These are phyloP conservation scores for Heterodera schachtii DNA, from an alignment of 1,140 invertebrate genomes.

Conservation along the genomic window DNA sequence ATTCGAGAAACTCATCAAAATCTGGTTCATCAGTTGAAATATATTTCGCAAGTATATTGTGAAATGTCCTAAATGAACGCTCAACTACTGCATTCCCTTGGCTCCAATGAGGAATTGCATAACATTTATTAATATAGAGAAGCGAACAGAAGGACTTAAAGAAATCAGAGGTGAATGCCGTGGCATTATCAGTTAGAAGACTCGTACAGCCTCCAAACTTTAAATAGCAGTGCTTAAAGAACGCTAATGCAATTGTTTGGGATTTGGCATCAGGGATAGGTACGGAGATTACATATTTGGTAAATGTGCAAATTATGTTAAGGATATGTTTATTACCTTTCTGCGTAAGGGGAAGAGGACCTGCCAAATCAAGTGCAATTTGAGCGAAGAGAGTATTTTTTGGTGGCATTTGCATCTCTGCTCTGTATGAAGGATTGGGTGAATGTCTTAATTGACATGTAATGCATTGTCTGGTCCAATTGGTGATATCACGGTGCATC, in stretches of 20 bases:
- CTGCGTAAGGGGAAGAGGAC: not conserved
- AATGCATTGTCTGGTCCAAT: conserved; percentile 17
- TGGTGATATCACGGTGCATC: not conserved
- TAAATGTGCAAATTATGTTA: conserved; percentile 31
- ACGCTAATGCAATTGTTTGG: conserved; percentile 1
- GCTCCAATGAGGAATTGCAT: not conserved
- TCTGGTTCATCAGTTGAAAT: conserved; percentile 1
- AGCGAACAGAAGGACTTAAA: conserved; percentile 10
- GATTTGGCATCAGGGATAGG: conserved; percentile 21
- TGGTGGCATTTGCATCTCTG: conserved; percentile 5
- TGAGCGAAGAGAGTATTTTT: conserved; percentile 16
- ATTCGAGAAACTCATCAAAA: conserved; percentile 13
- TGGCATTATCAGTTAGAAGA: conserved; percentile 1
- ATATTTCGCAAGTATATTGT: conserved; percentile 11
- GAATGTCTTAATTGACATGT: conserved; percentile 27
- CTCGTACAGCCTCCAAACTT: conserved; percentile 10
- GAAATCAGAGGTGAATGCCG: not conserved
- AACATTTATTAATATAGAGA: conserved; percentile 3
- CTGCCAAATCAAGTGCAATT: conserved; percentile 24
- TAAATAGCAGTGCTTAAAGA: not conserved
- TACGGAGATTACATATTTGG: conserved; percentile 8
- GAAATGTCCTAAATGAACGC: conserved; percentile 13
- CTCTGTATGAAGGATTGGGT: not conserved
- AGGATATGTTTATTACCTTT: conserved; percentile 29
- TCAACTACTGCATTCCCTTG: conserved; percentile 1